A percentile compares a stretch with the other conserved stretches of the same genome.
phyloP scores from a whole-genome alignment of 1,140 invertebrate species.

The Neocloeon triangulifer region DNA sequence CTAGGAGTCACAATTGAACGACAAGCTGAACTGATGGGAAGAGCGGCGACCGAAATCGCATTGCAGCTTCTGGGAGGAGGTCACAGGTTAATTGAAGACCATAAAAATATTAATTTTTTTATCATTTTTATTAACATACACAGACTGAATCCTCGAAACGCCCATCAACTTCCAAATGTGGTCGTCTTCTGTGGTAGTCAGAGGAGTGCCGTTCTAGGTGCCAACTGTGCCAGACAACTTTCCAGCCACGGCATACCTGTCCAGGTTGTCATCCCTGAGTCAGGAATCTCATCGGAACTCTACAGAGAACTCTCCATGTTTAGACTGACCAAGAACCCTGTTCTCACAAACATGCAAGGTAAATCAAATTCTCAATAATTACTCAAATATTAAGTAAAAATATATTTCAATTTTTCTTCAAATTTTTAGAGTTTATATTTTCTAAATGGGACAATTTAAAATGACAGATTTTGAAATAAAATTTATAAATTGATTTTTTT shows the following conservation, averaged over 20 bases:
- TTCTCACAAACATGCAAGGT: conserved; percentile 23
- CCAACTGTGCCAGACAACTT: conserved; percentile 48
- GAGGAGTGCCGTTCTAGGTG: conserved; percentile 42
- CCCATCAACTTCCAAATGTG: conserved; percentile 56
- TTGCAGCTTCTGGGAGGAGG: conserved; percentile 54
- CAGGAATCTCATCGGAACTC: conserved; percentile 14
- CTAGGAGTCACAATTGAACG: conserved; percentile 40
- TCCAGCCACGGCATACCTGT: conserved; percentile 59
- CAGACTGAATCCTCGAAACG: conserved; percentile 51
- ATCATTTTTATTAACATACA: neutral
- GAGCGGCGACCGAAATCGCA: conserved; percentile 53
- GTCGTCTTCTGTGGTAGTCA: conserved; percentile 49
- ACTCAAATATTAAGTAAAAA: neutral
- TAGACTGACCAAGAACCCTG: conserved; percentile 31
- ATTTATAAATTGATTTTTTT: conserved; percentile 1
- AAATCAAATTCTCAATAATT: no score
- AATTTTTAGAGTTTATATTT: neutral
- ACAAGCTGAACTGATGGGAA: conserved; percentile 46
- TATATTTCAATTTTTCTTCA: no score
- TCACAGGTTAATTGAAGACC: conserved; percentile 20
- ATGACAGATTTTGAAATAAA: no score
- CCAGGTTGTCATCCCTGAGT: conserved; percentile 35
- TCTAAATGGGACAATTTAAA: no score
- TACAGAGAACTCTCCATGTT: conserved; percentile 35
- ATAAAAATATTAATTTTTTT: neutral